These are phyloP conservation scores for Lacanobia wlatinum DNA, from an alignment of 2,888 invertebrate genomes.

Conservation along the genomic window DNA sequence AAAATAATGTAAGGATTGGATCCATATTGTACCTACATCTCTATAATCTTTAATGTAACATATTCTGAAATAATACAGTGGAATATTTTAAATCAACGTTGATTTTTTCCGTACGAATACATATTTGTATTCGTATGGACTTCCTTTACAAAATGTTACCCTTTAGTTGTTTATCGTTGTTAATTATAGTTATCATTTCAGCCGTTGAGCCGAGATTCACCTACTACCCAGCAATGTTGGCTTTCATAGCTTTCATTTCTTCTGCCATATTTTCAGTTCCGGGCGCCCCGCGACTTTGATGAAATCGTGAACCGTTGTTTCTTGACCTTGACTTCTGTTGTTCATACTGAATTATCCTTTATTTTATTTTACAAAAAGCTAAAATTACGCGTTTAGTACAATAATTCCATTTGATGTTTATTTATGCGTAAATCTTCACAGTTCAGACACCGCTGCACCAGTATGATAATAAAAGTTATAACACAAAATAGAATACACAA, in stretches of 20 bases:
- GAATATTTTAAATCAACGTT: too few relatives aligned
- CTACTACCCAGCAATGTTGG: background rate
- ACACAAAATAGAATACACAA: background rate
- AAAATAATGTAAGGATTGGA: too few relatives aligned
- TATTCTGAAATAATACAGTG: too few relatives aligned
- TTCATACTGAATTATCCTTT: background rate
- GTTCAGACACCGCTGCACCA: background rate
- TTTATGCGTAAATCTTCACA: background rate
- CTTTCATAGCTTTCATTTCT: background rate
- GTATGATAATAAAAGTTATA: too few relatives aligned
- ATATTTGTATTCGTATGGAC: too few relatives aligned
- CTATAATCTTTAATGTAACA: too few relatives aligned
- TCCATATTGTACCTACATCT: too few relatives aligned
- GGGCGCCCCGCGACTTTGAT: background rate
- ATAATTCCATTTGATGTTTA: background rate
- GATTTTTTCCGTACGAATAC: too few relatives aligned
- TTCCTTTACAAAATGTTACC: too few relatives aligned
- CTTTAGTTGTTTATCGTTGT: too few relatives aligned
- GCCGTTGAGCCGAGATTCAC: background rate
- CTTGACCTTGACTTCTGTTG: background rate
- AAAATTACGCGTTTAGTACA: background rate
- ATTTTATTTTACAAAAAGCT: background rate
- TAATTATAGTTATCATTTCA: too few relatives aligned
- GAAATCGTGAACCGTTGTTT: background rate
- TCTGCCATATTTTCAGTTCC: background rate